Conservation (phyloP, 1,140 invertebrate genomes). For the Drosophila varians region DNA sequence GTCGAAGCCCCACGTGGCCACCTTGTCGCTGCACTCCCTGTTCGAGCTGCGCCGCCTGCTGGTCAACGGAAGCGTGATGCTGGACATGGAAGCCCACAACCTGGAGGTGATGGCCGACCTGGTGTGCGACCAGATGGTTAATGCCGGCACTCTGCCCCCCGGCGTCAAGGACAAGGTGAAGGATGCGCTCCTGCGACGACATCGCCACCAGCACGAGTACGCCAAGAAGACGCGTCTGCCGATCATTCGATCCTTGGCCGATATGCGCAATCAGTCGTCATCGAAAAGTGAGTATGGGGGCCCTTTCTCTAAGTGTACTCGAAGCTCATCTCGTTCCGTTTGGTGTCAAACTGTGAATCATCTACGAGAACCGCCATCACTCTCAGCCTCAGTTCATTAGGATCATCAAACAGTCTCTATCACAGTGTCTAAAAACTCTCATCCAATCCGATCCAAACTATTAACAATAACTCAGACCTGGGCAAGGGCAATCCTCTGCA, state of each 20-base stretch:
- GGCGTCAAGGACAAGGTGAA: constrained; percentile 92
- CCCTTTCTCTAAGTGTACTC: constrained; percentile 8
- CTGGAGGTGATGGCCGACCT: constrained; percentile 95
- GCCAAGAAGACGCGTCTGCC: constrained; percentile 93
- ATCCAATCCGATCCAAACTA: constrained; percentile 29
- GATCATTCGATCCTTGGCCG: constrained; percentile 97
- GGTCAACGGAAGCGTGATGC: constrained; percentile 94
- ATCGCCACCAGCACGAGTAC: constrained; percentile 97
- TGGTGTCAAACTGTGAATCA: constrained; percentile 48
- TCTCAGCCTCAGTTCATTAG: constrained; percentile 25
- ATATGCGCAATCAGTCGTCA: constrained; percentile 97
- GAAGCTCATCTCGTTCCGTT: constrained; percentile 64
- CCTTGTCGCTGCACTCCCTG: constrained; percentile 94
- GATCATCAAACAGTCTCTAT: constrained; percentile 28
- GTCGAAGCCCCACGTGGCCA: constrained; percentile 97
- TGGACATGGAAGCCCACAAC: constrained; percentile 94
- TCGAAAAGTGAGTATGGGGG: constrained; percentile 93
- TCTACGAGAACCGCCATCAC: constrained; percentile 21
- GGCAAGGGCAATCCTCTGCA: constrained; percentile 69
- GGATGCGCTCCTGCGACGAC: constrained; percentile 94
- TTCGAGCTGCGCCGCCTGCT: constrained; percentile 95
- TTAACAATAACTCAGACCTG: constrained; percentile 43
- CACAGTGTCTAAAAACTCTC: constrained; percentile 63
- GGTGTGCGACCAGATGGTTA: constrained; percentile 96
- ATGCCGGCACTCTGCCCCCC: constrained; percentile 89